Evolutionary conservation across 2,888 invertebrate genomes (phyloP).

Genomic region (Isotomurus palustris): DNA sequence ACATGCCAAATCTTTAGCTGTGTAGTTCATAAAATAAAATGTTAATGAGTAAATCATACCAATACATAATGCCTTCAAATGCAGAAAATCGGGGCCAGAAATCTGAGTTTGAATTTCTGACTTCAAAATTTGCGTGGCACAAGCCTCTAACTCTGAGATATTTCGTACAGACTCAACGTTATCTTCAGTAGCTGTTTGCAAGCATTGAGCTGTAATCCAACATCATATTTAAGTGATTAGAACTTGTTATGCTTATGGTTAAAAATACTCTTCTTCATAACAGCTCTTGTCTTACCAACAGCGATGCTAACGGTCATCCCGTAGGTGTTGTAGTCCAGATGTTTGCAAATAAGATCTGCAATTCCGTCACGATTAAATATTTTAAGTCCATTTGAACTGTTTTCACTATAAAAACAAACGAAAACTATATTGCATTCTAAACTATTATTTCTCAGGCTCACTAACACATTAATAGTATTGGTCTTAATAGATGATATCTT

Average conservation of each 20-base stretch:
- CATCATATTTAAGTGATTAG: slow-evolving; percentile 35
- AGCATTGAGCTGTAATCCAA: slow-evolving; percentile 58
- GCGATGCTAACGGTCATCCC: slow-evolving; percentile 53
- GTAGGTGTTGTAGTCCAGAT: slow-evolving; percentile 58
- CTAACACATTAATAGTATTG: slow-evolving; percentile 37
- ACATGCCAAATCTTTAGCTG: neutral
- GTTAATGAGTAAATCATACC: too few species aligned
- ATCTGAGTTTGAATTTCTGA: slow-evolving; percentile 2
- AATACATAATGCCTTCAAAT: slow-evolving; percentile 57
- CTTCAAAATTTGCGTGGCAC: slow-evolving; percentile 20
- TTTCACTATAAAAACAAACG: slow-evolving; percentile 49
- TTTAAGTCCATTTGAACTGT: slow-evolving; percentile 58
- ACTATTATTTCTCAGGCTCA: slow-evolving; percentile 44
- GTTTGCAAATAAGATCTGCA: slow-evolving; percentile 59
- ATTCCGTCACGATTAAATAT: slow-evolving; percentile 62
- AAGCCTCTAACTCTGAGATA: slow-evolving; percentile 54
- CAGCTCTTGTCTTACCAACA: neutral
- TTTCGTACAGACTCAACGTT: slow-evolving; percentile 59
- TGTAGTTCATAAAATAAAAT: too few species aligned
- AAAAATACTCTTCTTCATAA: neutral
- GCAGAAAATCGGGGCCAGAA: slow-evolving; percentile 14
- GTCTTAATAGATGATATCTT: too few species aligned
- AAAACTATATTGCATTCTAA: neutral
- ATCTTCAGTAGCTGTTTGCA: slow-evolving; percentile 67
- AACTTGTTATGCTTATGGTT: slow-evolving; percentile 1